Evolutionary conservation across 2,888 invertebrate genomes (phyloP).

Genomic region (Bombylius discolor): DNA sequence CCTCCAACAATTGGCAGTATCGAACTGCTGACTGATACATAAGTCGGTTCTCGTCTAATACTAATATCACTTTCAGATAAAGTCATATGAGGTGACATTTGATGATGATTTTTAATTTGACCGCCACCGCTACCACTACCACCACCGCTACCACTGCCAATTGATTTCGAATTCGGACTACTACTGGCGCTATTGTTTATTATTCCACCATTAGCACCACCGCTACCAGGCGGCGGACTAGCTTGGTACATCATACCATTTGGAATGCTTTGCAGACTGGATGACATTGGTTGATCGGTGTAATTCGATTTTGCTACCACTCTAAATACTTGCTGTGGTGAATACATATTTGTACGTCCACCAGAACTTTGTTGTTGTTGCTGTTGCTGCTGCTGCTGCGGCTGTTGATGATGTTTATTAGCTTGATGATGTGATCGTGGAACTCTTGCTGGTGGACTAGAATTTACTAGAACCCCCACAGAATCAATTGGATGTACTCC

Average conservation of each 20-base stretch:
- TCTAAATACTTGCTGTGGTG: constrained; percentile 33
- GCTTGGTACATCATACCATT: constrained; percentile 31
- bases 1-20: constrained; percentile 19
- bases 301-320: constrained; percentile 33
- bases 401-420: constrained; percentile 12
- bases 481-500: constrained; percentile 12
- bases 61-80: constrained; percentile 27
- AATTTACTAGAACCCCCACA: constrained; percentile 15
- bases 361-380: constrained; percentile 5
- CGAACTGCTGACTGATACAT: constrained; percentile 13
- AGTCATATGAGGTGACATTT: constrained; percentile 30
- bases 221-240: constrained; percentile 14
- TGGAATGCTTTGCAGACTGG: constrained; percentile 37
- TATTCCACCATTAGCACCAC: constrained; percentile 20
- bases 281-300: constrained; percentile 35
- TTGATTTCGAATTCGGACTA: constrained; percentile 5
- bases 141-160: constrained; percentile 13
- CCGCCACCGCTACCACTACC: constrained; percentile 17
- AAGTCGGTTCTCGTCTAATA: constrained; percentile 22
- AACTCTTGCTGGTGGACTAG: constrained; percentile 31
- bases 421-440: constrained; percentile 28
- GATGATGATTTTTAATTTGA: constrained; percentile 28
- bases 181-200: constrained; percentile 18
- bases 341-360: constrained; percentile 29
- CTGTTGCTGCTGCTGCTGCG: constrained; percentile 9